Base-by-base conservation (phyloP, 2,113 vertebrate species). In the Seriola aureovittata region DNA sequence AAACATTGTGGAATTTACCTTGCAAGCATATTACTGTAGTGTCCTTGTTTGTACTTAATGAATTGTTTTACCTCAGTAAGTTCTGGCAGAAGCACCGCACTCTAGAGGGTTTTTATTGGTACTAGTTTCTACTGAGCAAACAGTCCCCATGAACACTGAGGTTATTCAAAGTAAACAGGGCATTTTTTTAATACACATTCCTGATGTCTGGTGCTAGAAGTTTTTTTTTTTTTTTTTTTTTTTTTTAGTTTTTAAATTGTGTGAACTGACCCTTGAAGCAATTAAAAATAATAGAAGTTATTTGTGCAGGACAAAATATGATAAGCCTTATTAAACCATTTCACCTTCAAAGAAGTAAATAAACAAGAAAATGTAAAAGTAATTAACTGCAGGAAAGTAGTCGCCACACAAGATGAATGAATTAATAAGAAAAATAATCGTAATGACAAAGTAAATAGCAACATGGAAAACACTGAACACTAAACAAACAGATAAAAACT, bases 341-440 rank as follows among this genome's bases (percentile, higher is more conserved):
- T 4, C 14, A 62, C 23, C 29, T 58, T 52, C 34, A 68, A 29
- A 29, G 10, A 40, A 57, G 12, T 32, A 57, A 59, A 50, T 21
- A 63, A 76, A 55, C 9, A 75, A 29, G 8, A 14, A n/a, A 40
- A 68, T 71, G 32, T 80, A n/a, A 21, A 34, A 52, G 29, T 11
- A 57, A 70, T 67, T 62, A 64, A 42, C 17, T 52, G 46, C 58
- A 80, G 8, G 46, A 46, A 34, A 34, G 3, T 6, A 38, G 10
- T 11, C 19, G 23, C 42, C 11, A 46, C 34, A 64, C 42, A n/a
- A 36, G 50, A 25, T 17, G 4, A 2, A 29, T 55, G 9, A 50
- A 66, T 50, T 23, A 40, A 5, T 57, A 0, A 76, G 23, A 32
- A 38, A 40, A 63, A 36, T 55, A 63, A 67, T 78, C 10, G 36